Evolutionary conservation across 2,888 invertebrate species (phyloP).

Genomic region (Clunio marinus): DNA sequence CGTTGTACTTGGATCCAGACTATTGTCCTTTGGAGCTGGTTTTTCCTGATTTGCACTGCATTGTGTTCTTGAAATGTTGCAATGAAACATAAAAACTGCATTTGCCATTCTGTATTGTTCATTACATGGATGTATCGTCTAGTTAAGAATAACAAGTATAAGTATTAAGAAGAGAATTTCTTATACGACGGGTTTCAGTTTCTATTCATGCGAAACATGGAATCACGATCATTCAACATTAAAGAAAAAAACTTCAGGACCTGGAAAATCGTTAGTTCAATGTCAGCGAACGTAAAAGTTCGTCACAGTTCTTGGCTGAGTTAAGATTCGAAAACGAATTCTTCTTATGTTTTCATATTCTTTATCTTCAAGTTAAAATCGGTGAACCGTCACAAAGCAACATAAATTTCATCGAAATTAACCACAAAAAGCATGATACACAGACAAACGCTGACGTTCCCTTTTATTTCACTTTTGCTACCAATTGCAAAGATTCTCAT

Average conservation of each 20-base stretch:
- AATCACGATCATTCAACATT: conserved; percentile 10
- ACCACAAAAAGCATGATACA: neutral
- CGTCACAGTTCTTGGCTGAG: conserved; percentile 9
- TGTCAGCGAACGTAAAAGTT: conserved; percentile 2
- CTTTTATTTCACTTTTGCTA: too few species aligned
- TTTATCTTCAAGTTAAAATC: conserved; percentile 3
- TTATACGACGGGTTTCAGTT: conserved; percentile 28
- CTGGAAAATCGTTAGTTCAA: conserved; percentile 23
- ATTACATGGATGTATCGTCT: neutral
- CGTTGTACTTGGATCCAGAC: neutral
- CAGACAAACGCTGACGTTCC: neutral
- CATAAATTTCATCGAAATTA: neutral
- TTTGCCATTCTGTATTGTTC: neutral
- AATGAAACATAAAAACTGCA: neutral
- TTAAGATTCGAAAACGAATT: neutral
- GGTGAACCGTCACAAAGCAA: conserved; percentile 12
- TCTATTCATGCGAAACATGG: conserved; percentile 11
- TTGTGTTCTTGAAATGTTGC: neutral
- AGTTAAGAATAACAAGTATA: neutral
- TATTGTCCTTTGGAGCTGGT: conserved; percentile 31
- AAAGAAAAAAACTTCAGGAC: conserved; percentile 12
- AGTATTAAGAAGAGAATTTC: neutral
- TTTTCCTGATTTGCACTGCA: conserved; percentile 20
- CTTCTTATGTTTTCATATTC: neutral
- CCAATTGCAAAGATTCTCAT: neutral